These are phyloP conservation scores for Acleris emargana DNA, from an alignment of 2,888 invertebrate species.

Conservation along the genomic window DNA sequence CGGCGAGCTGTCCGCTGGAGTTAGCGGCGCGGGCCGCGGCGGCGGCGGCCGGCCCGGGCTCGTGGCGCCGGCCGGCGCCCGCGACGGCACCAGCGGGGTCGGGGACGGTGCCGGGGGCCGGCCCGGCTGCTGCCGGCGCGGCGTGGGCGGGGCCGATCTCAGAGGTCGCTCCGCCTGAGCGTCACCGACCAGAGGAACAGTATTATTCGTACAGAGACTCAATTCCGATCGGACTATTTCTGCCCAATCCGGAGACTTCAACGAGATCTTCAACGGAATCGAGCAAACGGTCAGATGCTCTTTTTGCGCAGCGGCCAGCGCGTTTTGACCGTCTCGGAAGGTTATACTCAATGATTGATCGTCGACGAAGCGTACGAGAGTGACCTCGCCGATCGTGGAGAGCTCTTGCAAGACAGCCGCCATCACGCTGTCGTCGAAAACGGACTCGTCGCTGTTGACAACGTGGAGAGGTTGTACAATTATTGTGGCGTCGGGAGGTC, in stretches of 20 bases:
- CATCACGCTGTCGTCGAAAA: constrained; percentile 92
- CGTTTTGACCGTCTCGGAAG: constrained; percentile 94
- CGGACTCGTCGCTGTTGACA: constrained; percentile 77
- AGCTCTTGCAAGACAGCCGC: constrained; percentile 91
- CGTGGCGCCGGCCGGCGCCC: constrained; percentile 74
- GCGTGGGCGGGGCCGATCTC: constrained; percentile 75
- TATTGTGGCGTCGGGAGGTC: constrained; percentile 97
- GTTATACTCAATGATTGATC: constrained; percentile 94
- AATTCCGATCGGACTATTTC: constrained; percentile 92
- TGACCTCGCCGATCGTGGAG: constrained; percentile 93
- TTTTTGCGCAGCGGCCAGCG: constrained; percentile 88
- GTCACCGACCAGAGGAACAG: constrained; percentile 88
- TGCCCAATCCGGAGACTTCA: constrained; percentile 95
- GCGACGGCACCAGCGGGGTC: constrained; percentile 71
- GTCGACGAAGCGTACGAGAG: constrained; percentile 94
- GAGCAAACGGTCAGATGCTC: constrained; percentile 85
- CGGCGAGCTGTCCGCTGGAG: constrained; percentile 51
- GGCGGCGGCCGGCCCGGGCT: constrained; percentile 84
- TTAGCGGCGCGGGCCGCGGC: constrained; percentile 81
- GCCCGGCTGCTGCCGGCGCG: constrained; percentile 81
- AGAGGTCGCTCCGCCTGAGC: constrained; percentile 65
- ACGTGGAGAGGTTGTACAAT: constrained; percentile 85
- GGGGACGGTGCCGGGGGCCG: constrained; percentile 86
- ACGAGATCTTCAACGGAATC: constrained; percentile 86
- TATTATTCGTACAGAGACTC: constrained; percentile 92